Evolutionary conservation across 2,888 invertebrate species (phyloP).

Genomic region (Calliphora vomitoria): DNA sequence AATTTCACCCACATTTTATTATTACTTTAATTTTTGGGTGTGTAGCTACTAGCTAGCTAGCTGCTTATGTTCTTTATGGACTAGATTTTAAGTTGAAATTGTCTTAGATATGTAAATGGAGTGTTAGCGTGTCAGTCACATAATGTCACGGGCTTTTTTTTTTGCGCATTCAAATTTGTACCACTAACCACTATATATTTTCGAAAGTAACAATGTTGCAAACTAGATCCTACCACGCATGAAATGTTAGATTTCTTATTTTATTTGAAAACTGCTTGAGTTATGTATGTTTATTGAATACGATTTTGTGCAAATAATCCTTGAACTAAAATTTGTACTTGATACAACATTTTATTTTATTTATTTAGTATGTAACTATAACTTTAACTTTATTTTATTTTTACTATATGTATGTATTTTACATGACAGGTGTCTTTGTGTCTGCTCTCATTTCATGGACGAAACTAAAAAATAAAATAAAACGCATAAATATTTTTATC

Average conservation of each 20-base stretch:
- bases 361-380: conserved; percentile 55
- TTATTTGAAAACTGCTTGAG: conserved; percentile 17
- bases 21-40: neutral
- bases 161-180: conserved; percentile 6
- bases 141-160: neutral
- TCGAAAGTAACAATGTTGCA: conserved; percentile 40
- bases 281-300: neutral
- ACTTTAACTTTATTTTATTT: conserved; percentile 41
- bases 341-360: conserved; percentile 47
- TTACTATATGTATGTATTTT: conserved; percentile 60
- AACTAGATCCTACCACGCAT: conserved; percentile 57
- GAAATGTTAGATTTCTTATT: conserved; percentile 37
- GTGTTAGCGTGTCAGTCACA: conserved; percentile 20
- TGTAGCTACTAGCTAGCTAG: neutral
- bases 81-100: conserved; percentile 15
- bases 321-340: conserved; percentile 68
- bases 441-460: conserved; percentile 66
- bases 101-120: conserved; percentile 18
- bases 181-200: neutral
- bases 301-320: conserved; percentile 48
- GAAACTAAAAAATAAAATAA: conserved; percentile 34
- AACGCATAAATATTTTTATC: conserved; percentile 59
- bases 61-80: neutral
- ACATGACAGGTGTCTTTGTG: conserved; percentile 72
- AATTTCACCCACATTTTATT: conserved; percentile 6